Base-by-base conservation (phyloP, 2,797 vertebrate species). In the Epinephelus awoara region DNA sequence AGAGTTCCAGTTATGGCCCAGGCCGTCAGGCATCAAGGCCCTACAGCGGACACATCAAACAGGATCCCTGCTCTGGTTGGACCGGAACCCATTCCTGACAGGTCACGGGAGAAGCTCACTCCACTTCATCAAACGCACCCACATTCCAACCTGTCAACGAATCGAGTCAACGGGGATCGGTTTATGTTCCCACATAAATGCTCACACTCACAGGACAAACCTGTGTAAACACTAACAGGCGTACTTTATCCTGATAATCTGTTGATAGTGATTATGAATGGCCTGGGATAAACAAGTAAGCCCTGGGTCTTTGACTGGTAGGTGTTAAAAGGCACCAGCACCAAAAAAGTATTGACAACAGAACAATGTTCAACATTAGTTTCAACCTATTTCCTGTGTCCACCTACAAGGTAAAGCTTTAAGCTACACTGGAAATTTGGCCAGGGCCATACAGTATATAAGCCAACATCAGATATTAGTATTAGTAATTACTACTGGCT, bases 61-160 rank as follows among this genome's bases (percentile, higher is more conserved):
- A 14, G 78, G 66, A 57, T 47, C 54, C 61, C 56, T 23, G 34
- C 72, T 74, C 72, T 12, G 21, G 44, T 72, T 54, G 56, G 64
- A 81, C 63, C 10, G 7, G 83, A 79, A 59, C 62, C 59, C 82
- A 84, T 83, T 90, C 89, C 85, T 68, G 66, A 74, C 66, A 47
- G 85, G 88, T 91, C 89, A 91, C 27, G 10, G 79, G 69, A 86
- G 78, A 81, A 80, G 61, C 83, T 72, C 21, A 68, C 77, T 68
- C 72, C 74, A 55, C 84, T 79, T 85, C 80, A 83, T 92, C 89
- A 89, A 85, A 85, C 40, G 27, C 70, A 42, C 76, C 55, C 64
- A 42, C 71, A 68, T 88, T 89, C 86, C 72, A 50, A 52, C 78
- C 89, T 92, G 90, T 93, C 92, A 87, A 82, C 90, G 75, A 64